phyloP scores from a whole-genome alignment of 2,888 invertebrate species.

The Zaprionus bogoriensis region DNA sequence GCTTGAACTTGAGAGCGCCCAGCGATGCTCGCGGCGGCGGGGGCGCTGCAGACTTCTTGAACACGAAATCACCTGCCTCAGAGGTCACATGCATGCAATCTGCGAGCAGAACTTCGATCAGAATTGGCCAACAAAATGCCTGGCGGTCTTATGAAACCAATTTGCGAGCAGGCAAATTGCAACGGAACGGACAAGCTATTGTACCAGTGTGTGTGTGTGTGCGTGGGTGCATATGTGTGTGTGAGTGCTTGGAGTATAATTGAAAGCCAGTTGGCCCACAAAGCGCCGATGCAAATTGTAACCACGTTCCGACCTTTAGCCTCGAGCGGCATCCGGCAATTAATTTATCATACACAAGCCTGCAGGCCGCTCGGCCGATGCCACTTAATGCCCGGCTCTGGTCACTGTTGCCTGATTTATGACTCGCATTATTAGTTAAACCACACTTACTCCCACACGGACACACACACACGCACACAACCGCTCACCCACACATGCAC shows the following conservation, averaged over 20 bases:
- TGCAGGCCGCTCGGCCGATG: conserved; percentile 22
- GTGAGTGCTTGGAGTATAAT: conserved; percentile 32
- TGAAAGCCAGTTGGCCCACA: conserved; percentile 47
- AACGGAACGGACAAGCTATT: conserved; percentile 8
- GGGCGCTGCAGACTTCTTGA: conserved; percentile 84
- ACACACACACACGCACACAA: background rate
- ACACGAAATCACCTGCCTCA: conserved; percentile 91
- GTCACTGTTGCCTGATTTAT: conserved; percentile 63
- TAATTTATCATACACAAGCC: conserved; percentile 65
- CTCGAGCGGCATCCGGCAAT: conserved; percentile 35
- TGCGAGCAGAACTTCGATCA: conserved; percentile 78
- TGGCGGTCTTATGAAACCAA: conserved; percentile 44
- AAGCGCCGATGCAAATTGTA: conserved; percentile 41
- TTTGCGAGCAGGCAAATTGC: conserved; percentile 48
- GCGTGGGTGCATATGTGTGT: background rate
- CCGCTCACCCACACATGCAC: conserved; percentile 5
- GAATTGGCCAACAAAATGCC: conserved; percentile 11
- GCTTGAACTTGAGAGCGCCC: conserved; percentile 82
- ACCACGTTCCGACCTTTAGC: conserved; percentile 27
- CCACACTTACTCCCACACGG: background rate
- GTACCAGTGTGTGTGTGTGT: conserved; percentile 3
- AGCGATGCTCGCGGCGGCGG: conserved; percentile 82
- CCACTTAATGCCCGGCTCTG: conserved; percentile 57
- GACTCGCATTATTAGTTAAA: conserved; percentile 58
- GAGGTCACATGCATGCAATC: conserved; percentile 93